These are phyloP conservation scores for Salvelinus alpinus DNA, from an alignment of 2,113 vertebrate species.

Conservation along the genomic window DNA sequence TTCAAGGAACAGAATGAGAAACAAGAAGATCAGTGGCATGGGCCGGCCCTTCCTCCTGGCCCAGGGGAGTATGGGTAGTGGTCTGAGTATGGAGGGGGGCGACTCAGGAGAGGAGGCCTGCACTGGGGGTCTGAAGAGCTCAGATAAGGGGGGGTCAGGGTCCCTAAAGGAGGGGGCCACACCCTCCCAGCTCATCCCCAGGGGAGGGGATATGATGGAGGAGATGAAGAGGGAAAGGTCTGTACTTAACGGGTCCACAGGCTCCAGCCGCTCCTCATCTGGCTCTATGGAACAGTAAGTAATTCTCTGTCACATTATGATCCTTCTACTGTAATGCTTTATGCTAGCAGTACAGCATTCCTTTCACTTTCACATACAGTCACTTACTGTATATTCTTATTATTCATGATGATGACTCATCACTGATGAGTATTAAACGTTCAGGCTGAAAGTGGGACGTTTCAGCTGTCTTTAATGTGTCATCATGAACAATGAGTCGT, in stretches of 20 bases:
- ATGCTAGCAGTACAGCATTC: no score
- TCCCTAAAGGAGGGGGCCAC: slow-evolving; percentile 74
- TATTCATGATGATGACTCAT: not conserved
- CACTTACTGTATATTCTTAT: not conserved
- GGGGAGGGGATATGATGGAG: slow-evolving; percentile 82
- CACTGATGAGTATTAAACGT: not conserved
- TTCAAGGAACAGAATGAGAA: slow-evolving; percentile 87
- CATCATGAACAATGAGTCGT: no score
- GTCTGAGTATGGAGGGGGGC: slow-evolving; percentile 67
- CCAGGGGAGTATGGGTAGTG: slow-evolving; percentile 71
- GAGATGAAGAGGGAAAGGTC: slow-evolving; percentile 77
- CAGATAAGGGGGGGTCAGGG: slow-evolving; percentile 60
- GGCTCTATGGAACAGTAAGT: slow-evolving; percentile 86
- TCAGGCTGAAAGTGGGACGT: not conserved
- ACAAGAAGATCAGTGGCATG: slow-evolving; percentile 89
- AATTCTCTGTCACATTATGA: not conserved
- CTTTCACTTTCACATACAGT: not conserved
- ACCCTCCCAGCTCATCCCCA: slow-evolving; percentile 83
- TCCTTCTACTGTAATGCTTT: not conserved
- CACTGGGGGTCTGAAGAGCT: slow-evolving; percentile 75
- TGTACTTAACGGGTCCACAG: slow-evolving; percentile 73
- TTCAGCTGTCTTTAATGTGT: not conserved
- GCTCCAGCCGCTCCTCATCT: slow-evolving; percentile 71
- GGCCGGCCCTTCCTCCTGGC: slow-evolving; percentile 81
- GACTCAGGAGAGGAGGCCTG: slow-evolving; percentile 76